A percentile compares a stretch with the other conserved stretches of the same genome.
Evolutionary conservation across 1,140 invertebrate genomes (phyloP).

Genomic region (Lucilia sericata): DNA sequence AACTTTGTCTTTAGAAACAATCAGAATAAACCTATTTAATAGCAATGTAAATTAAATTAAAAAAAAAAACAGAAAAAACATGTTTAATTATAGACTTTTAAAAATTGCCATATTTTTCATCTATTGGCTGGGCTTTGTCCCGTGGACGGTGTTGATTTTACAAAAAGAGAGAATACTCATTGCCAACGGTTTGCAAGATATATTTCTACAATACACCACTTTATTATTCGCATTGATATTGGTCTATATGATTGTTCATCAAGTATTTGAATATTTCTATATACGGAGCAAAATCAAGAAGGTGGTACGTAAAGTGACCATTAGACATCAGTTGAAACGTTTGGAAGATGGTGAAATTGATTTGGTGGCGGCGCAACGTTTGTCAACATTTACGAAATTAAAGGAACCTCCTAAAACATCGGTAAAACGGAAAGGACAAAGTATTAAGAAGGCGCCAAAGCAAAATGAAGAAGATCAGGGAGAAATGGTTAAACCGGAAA

Average conservation of each 20-base stretch:
- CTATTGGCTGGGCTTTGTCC: not conserved
- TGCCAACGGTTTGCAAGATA: not conserved
- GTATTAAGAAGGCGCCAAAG: too few relatives aligned
- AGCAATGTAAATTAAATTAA: too few relatives aligned
- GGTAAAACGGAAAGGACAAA: not conserved
- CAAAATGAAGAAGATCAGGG: too few relatives aligned
- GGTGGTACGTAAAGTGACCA: not conserved
- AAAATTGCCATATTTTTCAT: not conserved
- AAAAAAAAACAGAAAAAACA: not conserved
- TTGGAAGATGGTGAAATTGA: not conserved
- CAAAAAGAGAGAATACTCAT: not conserved
- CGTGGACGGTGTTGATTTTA: not conserved
- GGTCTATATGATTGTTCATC: not conserved
- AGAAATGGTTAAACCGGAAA: too few relatives aligned
- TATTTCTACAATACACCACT: not conserved
- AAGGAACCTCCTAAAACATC: not conserved
- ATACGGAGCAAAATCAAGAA: not conserved
- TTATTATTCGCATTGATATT: not conserved
- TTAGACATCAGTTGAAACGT: not conserved
- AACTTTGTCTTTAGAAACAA: too few relatives aligned
- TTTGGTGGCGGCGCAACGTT: not conserved
- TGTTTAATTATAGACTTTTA: not conserved
- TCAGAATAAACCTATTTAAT: too few relatives aligned
- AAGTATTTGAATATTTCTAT: not conserved
- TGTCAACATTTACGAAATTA: not conserved